Evolutionary conservation across 2,113 vertebrate species (phyloP), one percentile per base, ranked within the genome.

Genomic region (Rhinoptilus africanus): DNA sequence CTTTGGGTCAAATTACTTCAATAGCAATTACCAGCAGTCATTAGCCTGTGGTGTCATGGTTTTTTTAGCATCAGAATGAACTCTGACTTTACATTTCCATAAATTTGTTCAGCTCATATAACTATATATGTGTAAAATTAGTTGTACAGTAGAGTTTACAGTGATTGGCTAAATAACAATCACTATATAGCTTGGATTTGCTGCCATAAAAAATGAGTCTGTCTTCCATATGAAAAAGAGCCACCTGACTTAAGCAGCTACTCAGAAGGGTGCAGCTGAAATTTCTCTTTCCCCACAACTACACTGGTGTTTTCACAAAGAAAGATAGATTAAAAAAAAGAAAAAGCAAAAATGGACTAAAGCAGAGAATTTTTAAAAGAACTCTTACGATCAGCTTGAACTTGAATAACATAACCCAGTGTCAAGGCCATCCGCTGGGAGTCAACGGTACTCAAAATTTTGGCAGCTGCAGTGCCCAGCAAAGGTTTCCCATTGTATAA

Each of bases 371-470:
- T 39, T 57, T 77, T 11, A 13, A 64, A 80, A 91, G 68, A 51
- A 94, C 88, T 95, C 99, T 98, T 99, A 99, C 99, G 99, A 97
- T 99, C 99, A 86, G 99, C 99, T 98, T 99, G 99, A 72, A 99
- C 98, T 97, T 99, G 99, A 88, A 99, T 99, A 78, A 99, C 99
- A 51, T 99, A 99, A 77, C 99, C 99, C 56, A 99, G 97, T 1
- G 99, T 99, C 98, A 99, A 98, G 34, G 99, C 99, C 99, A 99
- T 99, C 85, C 99, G 98, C 96, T 99, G 99, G 27, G 99, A 99
- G 95, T 99, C 99, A 93, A 99, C 98, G 0, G 99, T 99, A 97
- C 99, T 99, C 95, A 99, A 96, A 92, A 99, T 98, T 96, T 99
- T 99, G 97, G 99, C 99, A 24, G 99, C 98, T 24, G 98, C 98